Evolutionary conservation across 2,797 vertebrate genomes (phyloP).

Genomic region (Pseudochirops corinnae): DNA sequence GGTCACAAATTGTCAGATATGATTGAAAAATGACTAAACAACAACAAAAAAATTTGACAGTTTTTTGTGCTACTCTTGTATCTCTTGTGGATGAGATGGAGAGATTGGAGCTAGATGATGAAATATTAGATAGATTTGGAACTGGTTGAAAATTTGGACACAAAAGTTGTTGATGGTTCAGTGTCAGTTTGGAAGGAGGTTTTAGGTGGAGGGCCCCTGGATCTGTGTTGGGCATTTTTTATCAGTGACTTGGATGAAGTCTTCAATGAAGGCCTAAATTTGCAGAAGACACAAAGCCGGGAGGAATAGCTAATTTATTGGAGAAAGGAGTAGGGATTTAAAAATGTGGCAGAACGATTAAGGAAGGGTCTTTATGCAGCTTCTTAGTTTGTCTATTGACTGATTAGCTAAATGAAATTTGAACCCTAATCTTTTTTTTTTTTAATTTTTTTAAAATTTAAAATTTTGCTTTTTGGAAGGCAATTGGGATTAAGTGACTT

Average conservation of each 20-base stretch:
- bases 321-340: not conserved
- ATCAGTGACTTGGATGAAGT: not conserved
- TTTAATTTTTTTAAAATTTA: too few species aligned
- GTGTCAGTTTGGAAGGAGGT: not conserved
- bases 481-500: too few species aligned
- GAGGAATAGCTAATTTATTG: not conserved
- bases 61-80: not conserved
- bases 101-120: not conserved
- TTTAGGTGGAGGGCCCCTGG: not conserved
- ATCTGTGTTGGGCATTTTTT: not conserved
- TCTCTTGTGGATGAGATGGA: not conserved
- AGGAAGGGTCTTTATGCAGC: not conserved
- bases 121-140: not conserved
- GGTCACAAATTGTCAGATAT: not conserved
- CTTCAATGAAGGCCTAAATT: not conserved
- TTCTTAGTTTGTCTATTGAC: not conserved
- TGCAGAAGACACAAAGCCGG: not conserved
- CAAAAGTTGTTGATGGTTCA: not conserved
- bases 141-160: not conserved
- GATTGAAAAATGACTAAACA: not conserved
- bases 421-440: not conserved
- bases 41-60: not conserved
- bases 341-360: not conserved
- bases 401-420: not conserved
- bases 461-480: too few species aligned